A percentile compares a stretch with the other conserved stretches of the same genome.
Evolutionary conservation across 1,140 invertebrate species (phyloP).

Genomic region (Sinonovacula constricta): DNA sequence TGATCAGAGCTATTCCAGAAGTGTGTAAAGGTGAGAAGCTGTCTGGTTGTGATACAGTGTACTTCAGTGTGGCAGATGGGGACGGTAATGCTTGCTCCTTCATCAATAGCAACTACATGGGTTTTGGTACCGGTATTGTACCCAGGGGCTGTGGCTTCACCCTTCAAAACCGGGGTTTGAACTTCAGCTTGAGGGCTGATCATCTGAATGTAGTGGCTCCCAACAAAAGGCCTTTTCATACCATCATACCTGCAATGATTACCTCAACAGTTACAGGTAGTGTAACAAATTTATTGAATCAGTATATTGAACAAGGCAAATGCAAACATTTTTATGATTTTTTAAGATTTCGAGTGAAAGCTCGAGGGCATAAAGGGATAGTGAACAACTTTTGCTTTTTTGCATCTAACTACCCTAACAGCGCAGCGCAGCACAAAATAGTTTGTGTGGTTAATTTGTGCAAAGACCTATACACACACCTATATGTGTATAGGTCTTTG

Average conservation of each 20-base stretch:
- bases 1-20: slow-evolving; percentile 23
- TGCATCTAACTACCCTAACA: no score
- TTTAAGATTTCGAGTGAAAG: no score
- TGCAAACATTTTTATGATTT: no score
- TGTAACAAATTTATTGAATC: no score
- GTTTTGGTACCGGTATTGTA: slow-evolving; percentile 78
- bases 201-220: slow-evolving; percentile 73
- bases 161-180: slow-evolving; percentile 72
- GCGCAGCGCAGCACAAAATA: no score
- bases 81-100: slow-evolving; percentile 79
- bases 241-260: slow-evolving; percentile 78
- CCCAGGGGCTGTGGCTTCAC: slow-evolving; percentile 79
- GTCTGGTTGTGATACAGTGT: slow-evolving; percentile 75
- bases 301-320: no score
- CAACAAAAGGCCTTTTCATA: slow-evolving; percentile 75
- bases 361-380: no score
- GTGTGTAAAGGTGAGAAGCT: slow-evolving; percentile 14
- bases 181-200: slow-evolving; percentile 66
- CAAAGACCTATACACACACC: no score
- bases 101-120: slow-evolving; percentile 77
- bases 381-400: no score
- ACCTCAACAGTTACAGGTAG: slow-evolving; percentile 67
- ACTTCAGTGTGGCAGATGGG: slow-evolving; percentile 77
- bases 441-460: no score
- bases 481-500: no score